Evolutionary conservation across 2,888 invertebrate species (phyloP), one percentile per base, ranked within the genome.

Genomic region (Pantelozetes paolii): DNA sequence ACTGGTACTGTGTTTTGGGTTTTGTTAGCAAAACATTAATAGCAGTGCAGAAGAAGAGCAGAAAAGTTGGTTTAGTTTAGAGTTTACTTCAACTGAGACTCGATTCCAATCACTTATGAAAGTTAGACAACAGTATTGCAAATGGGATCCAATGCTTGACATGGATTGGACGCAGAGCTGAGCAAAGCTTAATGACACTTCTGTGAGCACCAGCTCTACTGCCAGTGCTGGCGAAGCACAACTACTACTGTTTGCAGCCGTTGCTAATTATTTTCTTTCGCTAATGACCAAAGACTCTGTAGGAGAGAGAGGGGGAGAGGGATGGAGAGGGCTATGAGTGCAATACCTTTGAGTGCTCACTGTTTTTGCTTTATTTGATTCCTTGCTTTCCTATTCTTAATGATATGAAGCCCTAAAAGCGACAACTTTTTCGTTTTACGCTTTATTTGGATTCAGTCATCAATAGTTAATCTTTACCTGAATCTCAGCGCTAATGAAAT

Each of bases 381-480:
- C 8, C 62, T 62, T 36, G 2, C 13, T 62, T 26, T 50, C 50
- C 59, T 23, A 50, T 59, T 62, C 62, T 62, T 62, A 62, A 62
- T 62, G 62, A 62, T 62, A 23, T 26, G 42, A 42, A 67, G 32
- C 67, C 42, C 67, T 67, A 36, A n/a, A 67, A 67, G 42, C 67
- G 67, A 67, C 67, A 67, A 67, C 42, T 67, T 67, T 67, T 67
- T 67, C 26, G 36, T 36, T 48, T 62, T 42, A 23, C 67, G 67
- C 67, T 40, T 67, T 42, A 67, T 67, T 67, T 64, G 64, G 64
- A 64, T 64, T 42, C 67, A 67, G 40, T 67, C 67, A 67, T 67
- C 67, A 67, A 67, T 67, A 67, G 67, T 67, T 67, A 67, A 67
- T 67, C 67, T 67, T 67, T 42, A 67, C 67, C 67, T 67, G 67